Evolutionary conservation across 2,888 invertebrate species (phyloP), one percentile per base, ranked within the genome.

Genomic region (Sussaba pulchella): DNA sequence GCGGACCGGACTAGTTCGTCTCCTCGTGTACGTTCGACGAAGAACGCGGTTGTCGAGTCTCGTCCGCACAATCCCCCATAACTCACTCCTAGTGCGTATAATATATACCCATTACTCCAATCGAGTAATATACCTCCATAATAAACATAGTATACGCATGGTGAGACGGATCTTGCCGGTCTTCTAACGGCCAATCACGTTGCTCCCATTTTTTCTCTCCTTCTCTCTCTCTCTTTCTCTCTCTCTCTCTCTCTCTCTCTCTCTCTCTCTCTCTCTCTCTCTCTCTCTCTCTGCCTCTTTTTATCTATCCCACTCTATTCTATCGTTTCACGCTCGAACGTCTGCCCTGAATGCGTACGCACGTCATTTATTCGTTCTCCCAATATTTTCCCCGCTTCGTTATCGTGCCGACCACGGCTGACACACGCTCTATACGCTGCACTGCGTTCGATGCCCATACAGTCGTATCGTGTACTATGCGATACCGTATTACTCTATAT

Each of bases 291-390:
- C 31, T 31, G 4, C 6, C 31, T 6, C 31, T 6, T 31, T 36
- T 41, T 9, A 21, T 54, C 82, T 50, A 12, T 70, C 79, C 78
- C 82, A 83, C 84, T 78, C 82, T 64, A 76, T 84, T 86, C 87
- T 87, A 82, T 87, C 86, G 86, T 88, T 88, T 89, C 85, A 89
- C 84, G 87, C 85, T 87, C 83, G 84, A 87, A 83, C 82, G 85
- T 87, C 81, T 85, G 85, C 82, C 83, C 85, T 86, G 86, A 88
- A 88, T 86, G 85, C 83, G 69, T 83, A 83, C 84, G 71, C 85
- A 83, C 84, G 83, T 87, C 88, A 86, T 87, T 83, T 87, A 88
- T 88, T 88, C 85, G 78, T 74, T 84, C 79, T 83, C 82, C 83
- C 83, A 82, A 85, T 87, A 88, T 85, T 86, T 85, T 83, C 36